A percentile compares a stretch with the other conserved stretches of the same genome.
These are phyloP conservation scores for Epistrophe grossulariae DNA, from an alignment of 2,888 invertebrate genomes.

Conservation along the genomic window DNA sequence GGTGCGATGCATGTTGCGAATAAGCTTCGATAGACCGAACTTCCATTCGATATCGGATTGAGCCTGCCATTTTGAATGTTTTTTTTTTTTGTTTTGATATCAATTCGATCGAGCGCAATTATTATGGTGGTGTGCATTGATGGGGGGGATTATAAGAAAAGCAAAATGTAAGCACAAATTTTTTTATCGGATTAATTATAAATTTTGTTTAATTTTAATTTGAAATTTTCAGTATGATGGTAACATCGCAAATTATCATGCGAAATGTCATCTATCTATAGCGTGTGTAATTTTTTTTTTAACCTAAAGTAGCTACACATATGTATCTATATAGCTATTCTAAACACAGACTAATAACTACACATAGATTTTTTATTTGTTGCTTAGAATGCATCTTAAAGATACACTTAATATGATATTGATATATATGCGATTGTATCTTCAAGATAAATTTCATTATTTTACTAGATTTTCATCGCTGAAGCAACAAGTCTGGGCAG, in stretches of 20 bases:
- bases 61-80: constrained; percentile 87
- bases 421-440: constrained; percentile 75
- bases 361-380: constrained; percentile 43
- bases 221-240: constrained; percentile 11
- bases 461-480: constrained; percentile 59
- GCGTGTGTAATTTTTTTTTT: constrained; percentile 22
- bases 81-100: constrained; percentile 8
- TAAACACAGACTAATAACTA: constrained; percentile 74
- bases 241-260: constrained; percentile 47
- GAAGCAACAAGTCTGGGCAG: constrained; percentile 84
- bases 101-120: constrained; percentile 48
- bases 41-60: constrained; percentile 99
- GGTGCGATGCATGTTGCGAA: constrained; percentile 99
- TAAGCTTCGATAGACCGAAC: constrained; percentile 98
- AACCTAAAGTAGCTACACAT: constrained; percentile 38
- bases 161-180: constrained; percentile 70
- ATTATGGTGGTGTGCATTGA: constrained; percentile 57
- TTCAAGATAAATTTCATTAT: constrained; percentile 75
- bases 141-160: constrained; percentile 56
- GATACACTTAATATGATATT: constrained; percentile 76
- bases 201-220: constrained; percentile 15
- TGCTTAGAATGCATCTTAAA: constrained; percentile 76
- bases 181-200: constrained; percentile 16
- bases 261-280: constrained; percentile 58
- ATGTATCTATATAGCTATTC: constrained; percentile 44